Evolutionary conservation across 2,797 vertebrate species (phyloP).

Genomic region (Alauda arvensis): DNA sequence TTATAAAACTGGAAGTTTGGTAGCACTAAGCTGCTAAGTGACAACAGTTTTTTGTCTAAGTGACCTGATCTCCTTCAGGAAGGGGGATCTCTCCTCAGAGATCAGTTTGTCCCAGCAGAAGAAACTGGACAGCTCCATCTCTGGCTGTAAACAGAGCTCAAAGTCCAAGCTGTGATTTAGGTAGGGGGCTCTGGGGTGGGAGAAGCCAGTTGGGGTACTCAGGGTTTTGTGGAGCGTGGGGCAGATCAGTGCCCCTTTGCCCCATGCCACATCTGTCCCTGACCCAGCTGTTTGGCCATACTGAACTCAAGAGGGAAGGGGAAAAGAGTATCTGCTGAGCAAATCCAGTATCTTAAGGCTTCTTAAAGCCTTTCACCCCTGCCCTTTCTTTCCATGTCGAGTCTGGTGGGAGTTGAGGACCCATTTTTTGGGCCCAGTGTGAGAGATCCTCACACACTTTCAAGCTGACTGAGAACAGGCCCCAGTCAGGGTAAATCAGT

Average conservation of each 20-base stretch:
- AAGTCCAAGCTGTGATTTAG: not conserved
- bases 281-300: not conserved
- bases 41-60: not conserved
- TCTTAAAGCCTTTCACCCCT: not conserved
- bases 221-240: not conserved
- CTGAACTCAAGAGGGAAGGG: not conserved
- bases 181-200: not conserved
- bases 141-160: not conserved
- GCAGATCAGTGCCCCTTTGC: not conserved
- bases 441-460: not conserved
- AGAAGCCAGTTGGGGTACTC: not conserved
- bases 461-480: not conserved
- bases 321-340: not conserved
- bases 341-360: not conserved
- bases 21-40: not conserved
- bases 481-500: not conserved
- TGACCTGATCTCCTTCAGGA: not conserved
- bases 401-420: not conserved
- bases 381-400: not conserved
- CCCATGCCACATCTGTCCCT: not conserved
- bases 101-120: not conserved
- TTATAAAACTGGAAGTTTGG: not conserved
- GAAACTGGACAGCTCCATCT: not conserved
- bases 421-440: not conserved
- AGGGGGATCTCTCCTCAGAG: not conserved